Evolutionary conservation across 2,113 vertebrate genomes (phyloP), one percentile per base, ranked within the genome.

Genomic region (Sylvietta virens): DNA sequence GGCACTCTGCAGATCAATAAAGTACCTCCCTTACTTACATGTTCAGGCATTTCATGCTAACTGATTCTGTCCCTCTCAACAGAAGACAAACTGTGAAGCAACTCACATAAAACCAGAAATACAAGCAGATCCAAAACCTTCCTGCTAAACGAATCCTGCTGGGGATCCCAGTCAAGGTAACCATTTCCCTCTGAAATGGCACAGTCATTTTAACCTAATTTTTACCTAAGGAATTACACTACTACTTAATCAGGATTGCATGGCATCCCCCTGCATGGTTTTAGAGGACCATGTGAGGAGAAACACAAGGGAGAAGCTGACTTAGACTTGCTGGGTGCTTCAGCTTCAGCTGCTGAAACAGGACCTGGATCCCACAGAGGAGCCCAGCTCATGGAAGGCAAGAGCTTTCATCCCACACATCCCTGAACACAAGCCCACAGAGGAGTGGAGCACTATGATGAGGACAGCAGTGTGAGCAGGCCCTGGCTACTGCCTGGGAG

Each of bases 391-490:
- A 12, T 26, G 47, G 18, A 66, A 51, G 64, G 14, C 48, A 44
- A 54, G n/a, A 39, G 44, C 15, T 81, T 31, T 76, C 60, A 54
- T 23, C 50, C 54, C 26, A 18, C 57, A 1, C 12, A 5, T 15
- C 28, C 28, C 35, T 6, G 44, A 78, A 44, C 4, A 7, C 56
- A 58, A 53, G n/a, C 20, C 44, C 71, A 53, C 0, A 3, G 44
- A 67, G 31, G 65, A 21, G 47, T 60, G 0, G 0, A 66, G 28
- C 28, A 62, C 50, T 24, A 37, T 0, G 0, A 30, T 13, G 56
- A 33, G 39, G 53, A 51, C 67, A 66, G 42, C 67, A 39, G 13
- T 3, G 48, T 20, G 28, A 35, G 31, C 60, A 56, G 58, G 77
- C 57, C 67, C 71, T 53, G 85, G 70, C 40, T 76, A 1, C 27